Base-by-base conservation (phyloP, 2,888 invertebrate genomes). In the Hemistola chrysoprasaria region DNA sequence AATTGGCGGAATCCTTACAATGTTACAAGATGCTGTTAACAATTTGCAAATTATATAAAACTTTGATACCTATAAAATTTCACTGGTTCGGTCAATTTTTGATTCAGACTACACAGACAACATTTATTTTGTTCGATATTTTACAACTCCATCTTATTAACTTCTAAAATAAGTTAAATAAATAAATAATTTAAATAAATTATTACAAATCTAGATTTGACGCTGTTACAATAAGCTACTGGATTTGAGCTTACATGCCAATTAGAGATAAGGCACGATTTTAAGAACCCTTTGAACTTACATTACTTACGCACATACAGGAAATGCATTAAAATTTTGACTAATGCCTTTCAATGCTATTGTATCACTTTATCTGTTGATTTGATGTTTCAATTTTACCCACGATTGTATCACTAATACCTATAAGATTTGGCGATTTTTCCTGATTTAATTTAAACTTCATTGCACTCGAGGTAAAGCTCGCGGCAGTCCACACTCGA, bases 401-500 rank as follows among this genome's bases (percentile, higher is more conserved):
- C 41, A 37, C 33, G 34, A 40, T 49, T 42, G 54, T 53, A 51
- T 54, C 16, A 16, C 16, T 16, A 4, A 16, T 4, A 16, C 56
- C 50, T 40, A 48, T 40, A 43, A 47, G 43, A 52, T 62, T 59
- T 62, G 59, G 59, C 54, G 61, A 51, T 23, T 25, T 45, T 47
- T 44, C 42, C 44, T 54, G 25, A 46, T 45, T 43, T 40, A 45
- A 47, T 47, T 91, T 93, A 96, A 77, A 95, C 94, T 90, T 96
- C 96, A 80, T 97, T 97, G 82, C 97, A 97, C 79, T 95, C 93
- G 63, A 95, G 90, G 85, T 95, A 97, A 56, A 95, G 90, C 68
- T 95, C 93, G 71, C 93, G 93, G 72, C 97, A 97, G 75, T 97
- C 95, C 59, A 95, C 93, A 30, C 96, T 96, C 23, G 93, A 93